Percentiles rank a stretch among this genome's conserved stretches.
phyloP scores from a whole-genome alignment of 1,140 invertebrate species.

The Frieseomelitta varia region DNA sequence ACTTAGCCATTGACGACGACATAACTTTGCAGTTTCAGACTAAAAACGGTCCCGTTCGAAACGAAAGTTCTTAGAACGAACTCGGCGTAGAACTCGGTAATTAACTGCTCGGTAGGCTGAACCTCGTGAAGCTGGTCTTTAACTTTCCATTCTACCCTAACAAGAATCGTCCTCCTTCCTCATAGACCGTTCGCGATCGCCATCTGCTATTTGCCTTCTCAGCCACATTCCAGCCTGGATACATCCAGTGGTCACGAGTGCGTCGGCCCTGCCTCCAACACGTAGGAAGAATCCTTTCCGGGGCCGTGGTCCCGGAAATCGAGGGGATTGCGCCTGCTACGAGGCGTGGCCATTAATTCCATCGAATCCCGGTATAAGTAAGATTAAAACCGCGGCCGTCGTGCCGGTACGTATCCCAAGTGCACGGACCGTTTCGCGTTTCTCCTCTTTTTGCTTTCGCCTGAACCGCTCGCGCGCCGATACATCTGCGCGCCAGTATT shows the following conservation, averaged over 20 bases:
- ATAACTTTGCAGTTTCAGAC: too few relatives aligned
- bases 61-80: background rate
- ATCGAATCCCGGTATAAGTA: slow-evolving; percentile 66
- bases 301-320: slow-evolving; percentile 69
- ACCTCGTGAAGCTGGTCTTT: slow-evolving; percentile 26
- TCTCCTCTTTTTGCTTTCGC: slow-evolving; percentile 36
- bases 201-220: slow-evolving; percentile 55
- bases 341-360: slow-evolving; percentile 67
- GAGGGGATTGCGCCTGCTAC: slow-evolving; percentile 49
- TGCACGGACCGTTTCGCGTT: slow-evolving; percentile 13
- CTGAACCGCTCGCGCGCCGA: background rate
- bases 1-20: too few relatives aligned
- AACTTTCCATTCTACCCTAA: slow-evolving; percentile 21
- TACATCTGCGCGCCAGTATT: slow-evolving; percentile 23
- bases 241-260: slow-evolving; percentile 59
- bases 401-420: slow-evolving; percentile 29
- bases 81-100: slow-evolving; percentile 5
- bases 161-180: background rate
- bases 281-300: slow-evolving; percentile 61
- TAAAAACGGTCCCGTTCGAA: too few relatives aligned
- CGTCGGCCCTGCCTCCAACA: slow-evolving; percentile 54
- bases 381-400: slow-evolving; percentile 58
- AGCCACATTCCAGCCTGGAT: slow-evolving; percentile 55
- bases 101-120: slow-evolving; percentile 21
- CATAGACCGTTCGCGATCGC: slow-evolving; percentile 34